These are phyloP conservation scores for Bubo scandiacus DNA, from an alignment of 2,113 vertebrate genomes.

Conservation along the genomic window DNA sequence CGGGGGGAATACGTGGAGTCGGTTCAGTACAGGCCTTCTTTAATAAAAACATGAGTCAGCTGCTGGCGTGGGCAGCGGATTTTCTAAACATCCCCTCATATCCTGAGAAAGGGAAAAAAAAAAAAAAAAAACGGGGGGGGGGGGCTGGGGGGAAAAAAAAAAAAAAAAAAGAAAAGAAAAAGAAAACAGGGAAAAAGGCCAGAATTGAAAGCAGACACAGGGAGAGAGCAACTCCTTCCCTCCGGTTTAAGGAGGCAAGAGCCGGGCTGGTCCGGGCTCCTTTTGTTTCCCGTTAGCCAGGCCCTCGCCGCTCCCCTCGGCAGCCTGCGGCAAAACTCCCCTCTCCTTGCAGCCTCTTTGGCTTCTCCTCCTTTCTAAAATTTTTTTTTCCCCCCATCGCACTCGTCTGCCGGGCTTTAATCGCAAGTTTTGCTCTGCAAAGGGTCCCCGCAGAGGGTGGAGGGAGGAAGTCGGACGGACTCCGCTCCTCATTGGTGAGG, in stretches of 20 bases:
- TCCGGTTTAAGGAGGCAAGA: slow-evolving; percentile 16
- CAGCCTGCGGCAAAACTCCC: neutral
- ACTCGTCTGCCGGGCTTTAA: neutral
- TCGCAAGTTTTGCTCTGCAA: neutral
- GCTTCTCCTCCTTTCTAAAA: neutral
- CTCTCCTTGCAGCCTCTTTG: neutral
- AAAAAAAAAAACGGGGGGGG: neutral
- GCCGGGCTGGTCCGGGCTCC: neutral
- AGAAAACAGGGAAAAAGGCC: slow-evolving; percentile 18
- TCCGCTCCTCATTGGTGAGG: slow-evolving; percentile 46
- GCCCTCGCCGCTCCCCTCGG: neutral
- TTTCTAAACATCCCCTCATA: slow-evolving; percentile 80
- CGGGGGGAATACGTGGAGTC: neutral
- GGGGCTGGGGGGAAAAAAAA: neutral
- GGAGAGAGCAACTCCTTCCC: slow-evolving; percentile 14
- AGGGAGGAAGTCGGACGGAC: slow-evolving; percentile 57
- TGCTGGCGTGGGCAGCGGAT: slow-evolving; percentile 75
- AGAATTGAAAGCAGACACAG: slow-evolving; percentile 60
- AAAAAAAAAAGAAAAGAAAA: neutral
- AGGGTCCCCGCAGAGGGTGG: slow-evolving; percentile 55
- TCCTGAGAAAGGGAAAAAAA: slow-evolving; percentile 71
- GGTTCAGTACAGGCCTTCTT: slow-evolving; percentile 43
- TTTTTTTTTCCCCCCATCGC: neutral
- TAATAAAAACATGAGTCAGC: slow-evolving; percentile 79
- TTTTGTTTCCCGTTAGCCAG: neutral